phyloP scores from a whole-genome alignment of 2,113 vertebrate genomes.

The Bujurquina vittata region DNA sequence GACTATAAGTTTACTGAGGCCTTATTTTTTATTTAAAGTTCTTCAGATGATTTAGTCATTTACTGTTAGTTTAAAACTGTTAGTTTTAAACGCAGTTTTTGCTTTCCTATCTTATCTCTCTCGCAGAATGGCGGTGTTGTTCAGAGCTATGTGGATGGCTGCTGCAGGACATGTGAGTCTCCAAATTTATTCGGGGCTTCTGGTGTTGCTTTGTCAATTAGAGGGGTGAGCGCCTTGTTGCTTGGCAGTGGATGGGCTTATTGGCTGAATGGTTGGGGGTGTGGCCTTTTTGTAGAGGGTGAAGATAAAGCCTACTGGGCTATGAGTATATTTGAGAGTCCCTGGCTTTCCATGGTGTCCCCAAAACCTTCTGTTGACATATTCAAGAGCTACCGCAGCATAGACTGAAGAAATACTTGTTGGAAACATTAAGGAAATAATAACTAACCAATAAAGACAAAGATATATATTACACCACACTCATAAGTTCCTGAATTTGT shows the following conservation, averaged over 20 bases:
- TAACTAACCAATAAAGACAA: not conserved
- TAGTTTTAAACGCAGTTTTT: not conserved
- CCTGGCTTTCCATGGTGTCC: constrained; percentile 37
- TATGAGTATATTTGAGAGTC: constrained; percentile 49
- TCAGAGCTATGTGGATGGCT: constrained; percentile 92
- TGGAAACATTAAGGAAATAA: not conserved
- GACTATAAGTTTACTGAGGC: not conserved
- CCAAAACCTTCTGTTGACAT: constrained; percentile 22
- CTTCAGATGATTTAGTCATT: not conserved
- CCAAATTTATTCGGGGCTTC: constrained; percentile 66
- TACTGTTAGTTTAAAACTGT: not conserved
- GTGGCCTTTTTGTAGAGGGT: constrained; percentile 78
- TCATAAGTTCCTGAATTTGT: not conserved
- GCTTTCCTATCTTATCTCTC: constrained; percentile 32
- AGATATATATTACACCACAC: not conserved
- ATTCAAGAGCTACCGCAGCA: not conserved
- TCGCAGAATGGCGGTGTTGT: constrained; percentile 92
- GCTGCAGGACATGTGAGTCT: constrained; percentile 98
- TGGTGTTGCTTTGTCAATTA: constrained; percentile 76
- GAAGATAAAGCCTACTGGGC: constrained; percentile 57
- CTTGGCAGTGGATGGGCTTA: constrained; percentile 78
- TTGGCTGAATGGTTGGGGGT: constrained; percentile 72
- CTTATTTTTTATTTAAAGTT: not conserved
- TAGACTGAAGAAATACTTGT: not conserved
- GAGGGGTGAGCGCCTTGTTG: constrained; percentile 76